These are phyloP conservation scores for Sebastes variabilis DNA, from an alignment of 2,797 vertebrate species.

Conservation along the genomic window DNA sequence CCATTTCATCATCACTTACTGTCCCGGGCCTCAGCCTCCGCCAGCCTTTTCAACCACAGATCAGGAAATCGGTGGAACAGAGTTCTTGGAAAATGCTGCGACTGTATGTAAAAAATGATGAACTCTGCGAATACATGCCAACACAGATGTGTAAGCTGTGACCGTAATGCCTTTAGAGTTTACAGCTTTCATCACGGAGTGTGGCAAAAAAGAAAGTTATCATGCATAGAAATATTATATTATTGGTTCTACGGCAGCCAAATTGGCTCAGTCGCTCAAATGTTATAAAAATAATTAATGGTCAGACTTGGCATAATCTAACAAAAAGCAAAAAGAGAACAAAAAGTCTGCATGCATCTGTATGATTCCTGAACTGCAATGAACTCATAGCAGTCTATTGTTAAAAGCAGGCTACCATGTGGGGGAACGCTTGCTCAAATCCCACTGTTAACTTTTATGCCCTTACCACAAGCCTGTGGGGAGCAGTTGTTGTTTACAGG, in stretches of 20 bases:
- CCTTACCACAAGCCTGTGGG: background rate
- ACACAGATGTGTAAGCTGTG: conserved; percentile 43
- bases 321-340: background rate
- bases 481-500: conserved; percentile 57
- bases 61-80: conserved; percentile 55
- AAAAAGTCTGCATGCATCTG: background rate
- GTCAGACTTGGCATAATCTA: background rate
- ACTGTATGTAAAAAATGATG: conserved; percentile 22
- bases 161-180: conserved; percentile 25
- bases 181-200: conserved; percentile 29
- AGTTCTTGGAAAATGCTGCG: conserved; percentile 40
- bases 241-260: conserved; percentile 1
- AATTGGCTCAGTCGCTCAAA: background rate
- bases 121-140: conserved; percentile 23
- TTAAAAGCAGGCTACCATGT: background rate
- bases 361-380: background rate
- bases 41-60: conserved; percentile 42
- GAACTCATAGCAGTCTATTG: background rate
- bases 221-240: background rate
- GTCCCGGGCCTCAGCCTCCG: conserved; percentile 2
- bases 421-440: background rate
- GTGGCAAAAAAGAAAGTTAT: conserved; percentile 8
- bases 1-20: conserved; percentile 46
- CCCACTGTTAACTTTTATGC: conserved; percentile 27
- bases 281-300: background rate